phyloP scores from a whole-genome alignment of 2,113 vertebrate species.

The Spea bombifrons region DNA sequence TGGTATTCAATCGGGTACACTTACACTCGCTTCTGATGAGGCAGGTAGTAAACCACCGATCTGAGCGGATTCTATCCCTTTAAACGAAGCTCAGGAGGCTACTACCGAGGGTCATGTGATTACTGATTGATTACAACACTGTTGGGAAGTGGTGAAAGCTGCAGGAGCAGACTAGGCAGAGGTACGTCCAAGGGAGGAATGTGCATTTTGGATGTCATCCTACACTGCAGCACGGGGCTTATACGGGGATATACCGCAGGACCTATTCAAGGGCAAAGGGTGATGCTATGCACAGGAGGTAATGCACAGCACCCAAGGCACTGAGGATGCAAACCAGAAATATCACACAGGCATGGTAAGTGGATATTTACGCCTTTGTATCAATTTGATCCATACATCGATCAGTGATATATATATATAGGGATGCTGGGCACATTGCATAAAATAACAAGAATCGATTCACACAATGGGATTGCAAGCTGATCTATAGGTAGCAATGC shows the following conservation, averaged over 20 bases:
- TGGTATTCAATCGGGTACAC: background rate
- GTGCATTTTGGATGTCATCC: conserved; percentile 39
- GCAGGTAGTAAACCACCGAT: conserved; percentile 16
- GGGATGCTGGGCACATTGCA: background rate
- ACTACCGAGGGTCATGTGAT: conserved; percentile 41
- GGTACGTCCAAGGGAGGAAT: conserved; percentile 33
- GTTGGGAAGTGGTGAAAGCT: conserved; percentile 39
- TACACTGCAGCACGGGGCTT: conserved; percentile 28
- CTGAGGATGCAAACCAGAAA: conserved; percentile 21
- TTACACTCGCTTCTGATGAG: background rate
- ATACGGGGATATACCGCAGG: conserved; percentile 14
- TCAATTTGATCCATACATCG: background rate
- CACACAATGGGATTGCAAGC: background rate
- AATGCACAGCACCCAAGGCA: background rate
- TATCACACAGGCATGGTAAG: conserved; percentile 29
- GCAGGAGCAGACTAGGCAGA: conserved; percentile 34
- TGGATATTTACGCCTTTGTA: background rate
- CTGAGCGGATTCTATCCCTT: conserved; percentile 32
- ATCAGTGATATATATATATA: background rate
- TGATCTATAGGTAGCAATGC: no score
- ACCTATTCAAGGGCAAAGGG: conserved; percentile 41
- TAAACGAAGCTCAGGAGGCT: conserved; percentile 34
- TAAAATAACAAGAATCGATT: background rate
- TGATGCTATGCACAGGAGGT: conserved; percentile 6
- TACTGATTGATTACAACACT: conserved; percentile 47